Conservation (phyloP, 2,797 vertebrate species). For the Synanceia verrucosa region DNA sequence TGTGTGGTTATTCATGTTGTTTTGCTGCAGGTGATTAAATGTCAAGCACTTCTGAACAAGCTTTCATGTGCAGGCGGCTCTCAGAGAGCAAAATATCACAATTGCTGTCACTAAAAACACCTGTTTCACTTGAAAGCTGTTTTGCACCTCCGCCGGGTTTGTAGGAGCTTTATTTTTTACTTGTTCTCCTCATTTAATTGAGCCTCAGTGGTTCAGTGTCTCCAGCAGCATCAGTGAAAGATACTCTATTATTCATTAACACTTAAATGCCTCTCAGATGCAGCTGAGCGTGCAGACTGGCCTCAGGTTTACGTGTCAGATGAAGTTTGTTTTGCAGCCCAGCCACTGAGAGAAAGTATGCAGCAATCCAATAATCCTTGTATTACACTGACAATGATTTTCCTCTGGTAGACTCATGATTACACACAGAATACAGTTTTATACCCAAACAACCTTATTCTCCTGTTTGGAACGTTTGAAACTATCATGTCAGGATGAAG, state of each 20-base stretch:
- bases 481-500: no score
- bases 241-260: conserved; percentile 49
- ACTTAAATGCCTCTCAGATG: conserved; percentile 33
- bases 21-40: conserved; percentile 27
- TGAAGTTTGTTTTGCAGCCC: conserved; percentile 16
- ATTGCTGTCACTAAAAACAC: conserved; percentile 21
- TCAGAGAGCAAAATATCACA: conserved; percentile 20
- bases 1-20: background rate
- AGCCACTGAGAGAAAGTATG: no score
- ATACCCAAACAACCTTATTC: conserved; percentile 6
- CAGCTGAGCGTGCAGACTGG: background rate
- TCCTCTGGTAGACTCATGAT: background rate
- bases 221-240: conserved; percentile 14
- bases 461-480: no score
- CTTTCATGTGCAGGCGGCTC: conserved; percentile 34
- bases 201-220: conserved; percentile 12
- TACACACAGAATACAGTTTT: no score
- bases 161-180: no score
- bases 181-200: conserved; percentile 36
- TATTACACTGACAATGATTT: no score
- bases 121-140: conserved; percentile 27
- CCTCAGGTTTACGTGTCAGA: conserved; percentile 4
- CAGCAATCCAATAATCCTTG: no score
- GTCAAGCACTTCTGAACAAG: conserved; percentile 32
- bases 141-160: no score